Percentiles rank a stretch among this genome's conserved stretches.
Conservation (phyloP, 2,113 vertebrate genomes). For the Pseudopodoces humilis region DNA sequence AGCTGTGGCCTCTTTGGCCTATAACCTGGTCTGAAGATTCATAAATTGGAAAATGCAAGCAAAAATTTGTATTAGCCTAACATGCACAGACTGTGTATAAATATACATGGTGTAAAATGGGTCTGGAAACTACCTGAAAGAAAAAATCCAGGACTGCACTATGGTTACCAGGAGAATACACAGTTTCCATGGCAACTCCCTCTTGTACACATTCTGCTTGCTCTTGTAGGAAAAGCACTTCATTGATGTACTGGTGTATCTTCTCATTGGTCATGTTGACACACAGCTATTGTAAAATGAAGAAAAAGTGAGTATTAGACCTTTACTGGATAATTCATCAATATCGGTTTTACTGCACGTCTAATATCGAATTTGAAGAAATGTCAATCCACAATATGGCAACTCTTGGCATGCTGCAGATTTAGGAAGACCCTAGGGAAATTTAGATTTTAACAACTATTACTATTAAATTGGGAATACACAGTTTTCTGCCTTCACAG, state of each 20-base stretch:
- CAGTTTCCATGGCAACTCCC: constrained; percentile 89
- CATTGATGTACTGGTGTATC: constrained; percentile 86
- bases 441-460: constrained; percentile 11
- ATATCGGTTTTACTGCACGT: background rate
- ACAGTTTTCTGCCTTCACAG: background rate
- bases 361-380: background rate
- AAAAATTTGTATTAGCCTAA: background rate
- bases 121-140: constrained; percentile 84
- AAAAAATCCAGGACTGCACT: constrained; percentile 89
- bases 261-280: constrained; percentile 97
- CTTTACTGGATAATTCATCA: background rate
- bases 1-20: background rate
- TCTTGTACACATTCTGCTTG: constrained; percentile 92
- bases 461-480: background rate
- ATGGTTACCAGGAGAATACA: constrained; percentile 82
- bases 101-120: background rate
- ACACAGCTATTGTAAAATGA: constrained; percentile 81
- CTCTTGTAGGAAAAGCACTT: constrained; percentile 92
- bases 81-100: background rate
- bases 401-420: background rate
- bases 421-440: background rate
- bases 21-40: background rate
- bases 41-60: background rate
- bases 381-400: background rate
- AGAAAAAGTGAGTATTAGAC: background rate